Conservation (phyloP, 2,113 vertebrate genomes). For the Channa argus region DNA sequence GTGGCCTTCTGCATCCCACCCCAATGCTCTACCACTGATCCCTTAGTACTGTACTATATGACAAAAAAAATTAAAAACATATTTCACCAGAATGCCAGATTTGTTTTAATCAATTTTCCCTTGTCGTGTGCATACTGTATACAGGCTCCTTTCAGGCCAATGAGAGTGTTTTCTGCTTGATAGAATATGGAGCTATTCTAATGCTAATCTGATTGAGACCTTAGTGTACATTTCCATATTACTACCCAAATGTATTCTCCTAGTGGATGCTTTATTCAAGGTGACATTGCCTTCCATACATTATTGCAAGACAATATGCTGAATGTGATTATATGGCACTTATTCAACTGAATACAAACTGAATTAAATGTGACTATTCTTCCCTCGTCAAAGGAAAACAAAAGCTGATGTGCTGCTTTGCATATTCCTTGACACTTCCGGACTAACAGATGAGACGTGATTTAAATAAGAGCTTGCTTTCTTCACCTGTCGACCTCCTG, state of each 20-base stretch:
- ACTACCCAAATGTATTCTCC: slow-evolving; percentile 84
- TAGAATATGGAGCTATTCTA: slow-evolving; percentile 76
- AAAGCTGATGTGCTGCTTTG: slow-evolving; percentile 81
- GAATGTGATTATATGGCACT: slow-evolving; percentile 82
- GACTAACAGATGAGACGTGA: slow-evolving; percentile 89
- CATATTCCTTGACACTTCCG: slow-evolving; percentile 89
- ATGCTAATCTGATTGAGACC: slow-evolving; percentile 79
- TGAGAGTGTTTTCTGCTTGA: slow-evolving; percentile 43
- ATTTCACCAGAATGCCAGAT: background rate
- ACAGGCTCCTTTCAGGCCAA: slow-evolving; percentile 36
- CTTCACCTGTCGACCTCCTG: slow-evolving; percentile 91
- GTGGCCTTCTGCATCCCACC: too few relatives aligned
- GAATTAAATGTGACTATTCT: slow-evolving; percentile 77
- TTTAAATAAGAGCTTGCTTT: slow-evolving; percentile 93
- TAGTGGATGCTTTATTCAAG: slow-evolving; percentile 81
- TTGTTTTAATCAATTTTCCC: background rate
- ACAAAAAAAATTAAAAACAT: background rate
- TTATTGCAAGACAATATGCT: slow-evolving; percentile 78
- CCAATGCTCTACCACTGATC: too few relatives aligned
- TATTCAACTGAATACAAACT: slow-evolving; percentile 82
- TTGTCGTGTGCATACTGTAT: background rate
- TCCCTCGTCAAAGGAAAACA: slow-evolving; percentile 71
- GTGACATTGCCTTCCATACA: slow-evolving; percentile 80
- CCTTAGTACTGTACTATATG: background rate
- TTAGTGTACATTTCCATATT: slow-evolving; percentile 82